Base-by-base conservation (phyloP, 2,797 vertebrate species). In the Galaxias olidus region DNA sequence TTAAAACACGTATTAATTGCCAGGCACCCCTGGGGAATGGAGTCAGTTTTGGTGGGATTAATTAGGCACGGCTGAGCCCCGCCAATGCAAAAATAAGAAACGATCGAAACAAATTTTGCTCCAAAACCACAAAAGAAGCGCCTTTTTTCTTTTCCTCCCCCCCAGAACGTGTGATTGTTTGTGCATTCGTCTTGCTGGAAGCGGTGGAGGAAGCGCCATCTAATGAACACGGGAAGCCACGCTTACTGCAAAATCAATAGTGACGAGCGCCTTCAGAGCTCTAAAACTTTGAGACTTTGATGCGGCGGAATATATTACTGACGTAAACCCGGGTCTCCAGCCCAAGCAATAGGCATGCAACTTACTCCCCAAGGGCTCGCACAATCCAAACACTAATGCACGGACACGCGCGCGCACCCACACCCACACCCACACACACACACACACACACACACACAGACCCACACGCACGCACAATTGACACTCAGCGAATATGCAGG, bases 241-340 rank as follows among this genome's bases (percentile, higher is more conserved):
- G 77, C 70, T 74, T 80, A 19, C 61, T 69, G 73, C 78, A 77
- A 73, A 90, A 89, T 89, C 88, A 88, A 89, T 88, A 86, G 75
- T 76, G 83, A 86, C 73, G 73, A 84, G 81, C 74, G 79, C 53
- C 19, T 85, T 89, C 87, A 87, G 84, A 85, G 85, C 77, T 71
- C 84, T 82, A 74, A 85, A n/a, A 87, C 82, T 82, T 85, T 78
- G 73, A 88, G 83, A 74, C 82, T 89, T 87, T 89, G 88, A 89
- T 86, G 84, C 69, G 51, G 4, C 10, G 57, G 78, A 88, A 86
- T 87, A 75, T 68, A 87, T 87, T 84, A 86, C 61, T 4, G 41
- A 69, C 11, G 52, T 72, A 86, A 87, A 83, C 84, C 30, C 71
- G 72, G 77, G 61, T 66, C 79, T 83, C 60, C 72, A 13, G 46